Conservation (phyloP, 1,140 invertebrate genomes). For the Brachionus paranguensis region DNA sequence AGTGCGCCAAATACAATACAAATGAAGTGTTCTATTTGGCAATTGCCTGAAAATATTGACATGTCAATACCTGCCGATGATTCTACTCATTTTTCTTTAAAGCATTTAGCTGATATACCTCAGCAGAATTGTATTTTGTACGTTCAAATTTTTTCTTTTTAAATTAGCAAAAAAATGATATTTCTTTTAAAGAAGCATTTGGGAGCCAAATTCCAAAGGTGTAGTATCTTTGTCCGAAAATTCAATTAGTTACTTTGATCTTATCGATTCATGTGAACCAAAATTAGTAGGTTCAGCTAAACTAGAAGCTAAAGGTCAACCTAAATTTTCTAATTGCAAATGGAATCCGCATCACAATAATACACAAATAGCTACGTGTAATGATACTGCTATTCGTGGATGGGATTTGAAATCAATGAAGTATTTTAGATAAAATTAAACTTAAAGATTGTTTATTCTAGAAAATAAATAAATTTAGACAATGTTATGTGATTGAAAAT, state of each 20-base stretch:
- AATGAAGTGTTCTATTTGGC: slow-evolving; percentile 25
- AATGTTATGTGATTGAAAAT: slow-evolving; percentile 74
- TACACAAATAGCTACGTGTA: slow-evolving; percentile 16
- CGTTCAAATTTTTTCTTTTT: not conserved
- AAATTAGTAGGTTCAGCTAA: slow-evolving; percentile 25
- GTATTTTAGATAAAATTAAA: not conserved
- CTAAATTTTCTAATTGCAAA: slow-evolving; percentile 21
- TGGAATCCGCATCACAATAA: slow-evolving; percentile 30
- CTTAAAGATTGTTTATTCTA: not conserved
- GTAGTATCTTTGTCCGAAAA: not conserved
- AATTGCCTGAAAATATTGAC: not conserved
- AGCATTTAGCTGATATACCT: not conserved
- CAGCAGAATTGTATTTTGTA: not conserved
- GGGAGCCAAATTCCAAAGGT: not conserved
- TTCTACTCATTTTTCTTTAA: not conserved
- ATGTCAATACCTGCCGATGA: slow-evolving; percentile 25
- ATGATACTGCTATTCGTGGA: slow-evolving; percentile 25
- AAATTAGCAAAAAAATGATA: not conserved
- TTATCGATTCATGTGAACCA: not conserved
- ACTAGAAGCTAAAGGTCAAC: slow-evolving; percentile 34
- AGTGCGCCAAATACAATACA: not conserved
- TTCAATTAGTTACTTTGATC: not conserved
- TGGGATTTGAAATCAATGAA: slow-evolving; percentile 40
- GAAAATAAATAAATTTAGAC: slow-evolving; percentile 50
- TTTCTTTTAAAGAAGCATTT: not conserved